A percentile compares a stretch with the other conserved stretches of the same genome.
These are phyloP conservation scores for Sturnira hondurensis DNA, from an alignment of 2,113 vertebrate species.

Conservation along the genomic window DNA sequence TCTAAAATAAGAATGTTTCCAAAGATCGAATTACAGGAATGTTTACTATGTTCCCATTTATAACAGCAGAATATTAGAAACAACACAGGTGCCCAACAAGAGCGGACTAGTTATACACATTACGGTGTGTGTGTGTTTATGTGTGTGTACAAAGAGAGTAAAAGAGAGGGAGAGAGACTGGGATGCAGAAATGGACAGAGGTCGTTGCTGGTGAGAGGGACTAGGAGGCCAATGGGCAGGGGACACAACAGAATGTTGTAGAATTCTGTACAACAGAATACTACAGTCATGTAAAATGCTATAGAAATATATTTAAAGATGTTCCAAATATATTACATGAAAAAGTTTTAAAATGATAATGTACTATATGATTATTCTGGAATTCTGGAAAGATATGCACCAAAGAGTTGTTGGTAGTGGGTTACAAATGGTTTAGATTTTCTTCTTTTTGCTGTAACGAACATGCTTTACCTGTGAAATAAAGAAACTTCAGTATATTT, in stretches of 20 bases:
- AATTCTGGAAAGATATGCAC: constrained; percentile 3
- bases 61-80: not conserved
- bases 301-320: not conserved
- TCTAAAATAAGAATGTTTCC: not conserved
- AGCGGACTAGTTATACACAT: not conserved
- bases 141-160: too few species aligned
- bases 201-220: too few species aligned
- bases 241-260: too few species aligned
- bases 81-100: not conserved
- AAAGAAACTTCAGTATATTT: not conserved
- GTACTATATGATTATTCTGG: not conserved
- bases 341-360: not conserved
- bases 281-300: not conserved
- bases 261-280: not conserved
- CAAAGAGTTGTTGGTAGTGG: not conserved
- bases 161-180: too few species aligned
- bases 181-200: too few species aligned
- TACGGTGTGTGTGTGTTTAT: too few species aligned
- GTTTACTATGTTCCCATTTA: not conserved
- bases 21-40: not conserved
- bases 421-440: not conserved
- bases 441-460: not conserved
- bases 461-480: not conserved
- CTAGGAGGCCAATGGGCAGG: too few species aligned
- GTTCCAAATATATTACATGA: not conserved